Percentiles rank a stretch among this genome's conserved stretches.
phyloP scores from a whole-genome alignment of 2,888 invertebrate genomes.

The Aproaerema taeniolella region DNA sequence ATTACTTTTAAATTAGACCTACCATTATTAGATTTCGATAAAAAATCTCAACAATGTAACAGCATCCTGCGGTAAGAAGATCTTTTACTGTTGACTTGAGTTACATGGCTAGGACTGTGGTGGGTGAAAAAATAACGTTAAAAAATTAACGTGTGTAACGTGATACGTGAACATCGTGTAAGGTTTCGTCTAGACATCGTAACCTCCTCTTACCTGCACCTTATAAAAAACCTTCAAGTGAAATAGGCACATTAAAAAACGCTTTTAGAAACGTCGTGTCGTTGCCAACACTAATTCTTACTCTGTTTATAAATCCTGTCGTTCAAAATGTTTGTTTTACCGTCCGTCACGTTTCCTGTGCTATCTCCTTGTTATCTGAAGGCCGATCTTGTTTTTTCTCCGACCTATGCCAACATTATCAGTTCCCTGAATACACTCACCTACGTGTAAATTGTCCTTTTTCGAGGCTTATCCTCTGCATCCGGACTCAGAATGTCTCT shows the following conservation, averaged over 20 bases:
- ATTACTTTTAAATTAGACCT: no score
- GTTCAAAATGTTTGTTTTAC: slow-evolving; percentile 9
- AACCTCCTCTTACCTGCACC: slow-evolving; percentile 36
- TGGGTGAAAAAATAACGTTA: slow-evolving; percentile 47
- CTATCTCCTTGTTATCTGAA: slow-evolving; percentile 50
- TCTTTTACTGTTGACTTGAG: slow-evolving; percentile 41
- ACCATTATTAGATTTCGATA: slow-evolving; percentile 6
- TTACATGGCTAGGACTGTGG: slow-evolving; percentile 58
- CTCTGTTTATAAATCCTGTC: no score
- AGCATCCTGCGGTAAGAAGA: slow-evolving; percentile 57
- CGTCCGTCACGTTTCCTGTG: slow-evolving; percentile 35
- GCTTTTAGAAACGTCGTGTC: no score
- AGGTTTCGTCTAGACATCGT: slow-evolving; percentile 59
- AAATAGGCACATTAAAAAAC: not conserved
- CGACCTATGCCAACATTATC: slow-evolving; percentile 65
- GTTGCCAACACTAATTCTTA: no score
- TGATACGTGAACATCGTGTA: slow-evolving; percentile 51
- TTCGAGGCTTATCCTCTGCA: slow-evolving; percentile 51
- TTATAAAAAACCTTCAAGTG: not conserved
- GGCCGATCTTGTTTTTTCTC: slow-evolving; percentile 46
- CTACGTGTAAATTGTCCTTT: slow-evolving; percentile 58
- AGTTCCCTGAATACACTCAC: slow-evolving; percentile 37
- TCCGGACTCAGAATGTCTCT: slow-evolving; percentile 36
- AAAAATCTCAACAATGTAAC: slow-evolving; percentile 26
- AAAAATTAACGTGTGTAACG: slow-evolving; percentile 43